Evolutionary conservation across 2,797 vertebrate species (phyloP).

Genomic region (Gallirallus australis): DNA sequence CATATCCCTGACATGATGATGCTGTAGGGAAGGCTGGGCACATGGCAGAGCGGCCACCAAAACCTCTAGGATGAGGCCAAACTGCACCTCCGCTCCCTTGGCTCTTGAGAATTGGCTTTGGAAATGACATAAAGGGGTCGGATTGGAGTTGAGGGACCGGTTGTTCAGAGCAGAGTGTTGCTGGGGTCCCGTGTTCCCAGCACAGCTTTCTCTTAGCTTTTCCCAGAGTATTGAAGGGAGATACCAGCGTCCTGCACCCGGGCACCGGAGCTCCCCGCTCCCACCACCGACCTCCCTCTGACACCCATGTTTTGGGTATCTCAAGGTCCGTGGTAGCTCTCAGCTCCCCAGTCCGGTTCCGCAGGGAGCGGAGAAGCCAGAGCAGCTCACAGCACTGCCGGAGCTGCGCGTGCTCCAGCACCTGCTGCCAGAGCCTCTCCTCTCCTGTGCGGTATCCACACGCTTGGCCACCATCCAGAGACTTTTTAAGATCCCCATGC

Average conservation of each 20-base stretch:
- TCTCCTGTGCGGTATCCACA: not conserved
- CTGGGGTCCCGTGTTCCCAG: not conserved
- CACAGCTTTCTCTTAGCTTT: not conserved
- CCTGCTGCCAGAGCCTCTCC: constrained; percentile 30
- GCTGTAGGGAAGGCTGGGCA: not conserved
- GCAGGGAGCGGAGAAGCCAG: not conserved
- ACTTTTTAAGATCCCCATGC: not conserved
- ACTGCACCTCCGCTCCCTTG: too few relatives aligned
- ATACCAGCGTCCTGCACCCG: accelerated
- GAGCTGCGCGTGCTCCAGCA: not conserved
- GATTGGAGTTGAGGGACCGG: not conserved
- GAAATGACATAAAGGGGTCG: not conserved
- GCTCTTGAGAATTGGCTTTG: not conserved
- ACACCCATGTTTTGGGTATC: accelerated
- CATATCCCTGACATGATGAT: not conserved
- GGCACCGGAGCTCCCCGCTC: not conserved
- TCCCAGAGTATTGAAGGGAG: not conserved
- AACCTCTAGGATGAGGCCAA: not conserved
- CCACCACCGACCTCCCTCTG: not conserved
- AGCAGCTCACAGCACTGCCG: not conserved
- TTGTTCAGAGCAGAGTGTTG: not conserved
- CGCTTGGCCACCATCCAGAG: constrained; percentile 40
- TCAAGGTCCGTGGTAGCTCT: not conserved
- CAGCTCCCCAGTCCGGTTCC: not conserved
- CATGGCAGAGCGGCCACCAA: not conserved